phyloP scores from a whole-genome alignment of 2,797 vertebrate genomes.

The Cyprinella venusta region DNA sequence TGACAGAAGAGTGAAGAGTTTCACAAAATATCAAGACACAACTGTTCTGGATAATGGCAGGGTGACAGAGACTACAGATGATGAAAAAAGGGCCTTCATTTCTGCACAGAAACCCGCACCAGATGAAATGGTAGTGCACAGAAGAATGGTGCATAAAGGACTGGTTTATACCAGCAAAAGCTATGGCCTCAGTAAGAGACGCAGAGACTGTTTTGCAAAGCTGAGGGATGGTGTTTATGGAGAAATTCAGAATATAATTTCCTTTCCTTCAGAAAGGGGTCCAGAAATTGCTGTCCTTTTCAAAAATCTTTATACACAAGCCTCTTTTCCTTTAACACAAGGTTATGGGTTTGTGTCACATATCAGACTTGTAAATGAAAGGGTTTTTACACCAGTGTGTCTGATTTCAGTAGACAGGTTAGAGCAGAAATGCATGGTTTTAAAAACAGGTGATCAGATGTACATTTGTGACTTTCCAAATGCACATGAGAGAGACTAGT shows the following conservation, averaged over 20 bases:
- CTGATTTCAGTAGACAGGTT: too few species aligned
- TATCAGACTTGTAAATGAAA: neutral
- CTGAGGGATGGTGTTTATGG: neutral
- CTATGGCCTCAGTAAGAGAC: constrained; percentile 5
- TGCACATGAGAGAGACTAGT: constrained; percentile 3
- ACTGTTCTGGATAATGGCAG: constrained; percentile 16
- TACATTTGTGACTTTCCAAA: constrained; percentile 1
- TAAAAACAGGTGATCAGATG: neutral
- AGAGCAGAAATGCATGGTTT: neutral
- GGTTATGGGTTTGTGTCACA: neutral
- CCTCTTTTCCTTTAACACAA: neutral
- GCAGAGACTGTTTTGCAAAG: neutral
- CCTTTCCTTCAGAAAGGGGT: neutral
- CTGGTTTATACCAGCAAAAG: constrained; percentile 11
- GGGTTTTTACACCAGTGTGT: too few species aligned
- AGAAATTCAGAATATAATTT: neutral
- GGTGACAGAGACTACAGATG: neutral
- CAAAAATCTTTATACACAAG: neutral
- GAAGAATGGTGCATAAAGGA: neutral
- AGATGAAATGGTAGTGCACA: neutral
- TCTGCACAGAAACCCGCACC: neutral
- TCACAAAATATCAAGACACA: constrained; percentile 12
- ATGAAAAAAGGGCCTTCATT: constrained; percentile 1
- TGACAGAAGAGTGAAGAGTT: neutral
- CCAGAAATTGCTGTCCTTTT: constrained; percentile 1